phyloP scores from a whole-genome alignment of 1,140 invertebrate species.

The Phortica variegata region DNA sequence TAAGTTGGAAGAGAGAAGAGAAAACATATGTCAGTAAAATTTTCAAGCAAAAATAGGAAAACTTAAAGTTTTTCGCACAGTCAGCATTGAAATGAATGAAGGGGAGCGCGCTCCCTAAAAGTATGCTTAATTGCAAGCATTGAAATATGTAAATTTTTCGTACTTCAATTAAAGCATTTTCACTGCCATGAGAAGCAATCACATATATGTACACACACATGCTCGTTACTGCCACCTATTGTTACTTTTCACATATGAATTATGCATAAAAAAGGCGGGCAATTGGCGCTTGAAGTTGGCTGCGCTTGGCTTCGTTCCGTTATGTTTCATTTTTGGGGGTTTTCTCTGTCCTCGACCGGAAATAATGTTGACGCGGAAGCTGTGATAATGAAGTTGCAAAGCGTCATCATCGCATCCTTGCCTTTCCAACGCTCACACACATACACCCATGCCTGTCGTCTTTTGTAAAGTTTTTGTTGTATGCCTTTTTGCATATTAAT shows the following conservation, averaged over 20 bases:
- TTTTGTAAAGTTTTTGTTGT: slow-evolving; percentile 19
- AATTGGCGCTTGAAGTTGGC: no score
- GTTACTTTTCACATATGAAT: slow-evolving; percentile 55
- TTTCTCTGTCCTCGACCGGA: no score
- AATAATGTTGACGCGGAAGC: slow-evolving; percentile 54
- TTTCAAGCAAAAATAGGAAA: slow-evolving; percentile 12
- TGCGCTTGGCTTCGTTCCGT: no score
- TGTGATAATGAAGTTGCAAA: slow-evolving; percentile 53
- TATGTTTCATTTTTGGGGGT: no score
- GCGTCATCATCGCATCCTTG: slow-evolving; percentile 37
- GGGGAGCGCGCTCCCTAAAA: no score
- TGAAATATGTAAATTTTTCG: slow-evolving; percentile 50
- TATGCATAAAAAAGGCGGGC: slow-evolving; percentile 33
- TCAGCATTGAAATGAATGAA: no score
- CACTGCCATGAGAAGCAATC: slow-evolving; percentile 11
- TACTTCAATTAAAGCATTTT: slow-evolving; percentile 51
- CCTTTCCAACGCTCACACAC: background rate
- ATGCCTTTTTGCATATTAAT: slow-evolving; percentile 53
- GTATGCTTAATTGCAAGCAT: slow-evolving; percentile 47
- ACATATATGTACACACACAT: slow-evolving; percentile 3
- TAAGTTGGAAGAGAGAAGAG: slow-evolving; percentile 10
- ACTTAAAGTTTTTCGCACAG: background rate
- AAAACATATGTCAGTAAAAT: no score
- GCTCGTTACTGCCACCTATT: slow-evolving; percentile 44
- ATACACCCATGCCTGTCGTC: background rate